Evolutionary conservation across 2,888 invertebrate species (phyloP).

Genomic region (Axea sp.): DNA sequence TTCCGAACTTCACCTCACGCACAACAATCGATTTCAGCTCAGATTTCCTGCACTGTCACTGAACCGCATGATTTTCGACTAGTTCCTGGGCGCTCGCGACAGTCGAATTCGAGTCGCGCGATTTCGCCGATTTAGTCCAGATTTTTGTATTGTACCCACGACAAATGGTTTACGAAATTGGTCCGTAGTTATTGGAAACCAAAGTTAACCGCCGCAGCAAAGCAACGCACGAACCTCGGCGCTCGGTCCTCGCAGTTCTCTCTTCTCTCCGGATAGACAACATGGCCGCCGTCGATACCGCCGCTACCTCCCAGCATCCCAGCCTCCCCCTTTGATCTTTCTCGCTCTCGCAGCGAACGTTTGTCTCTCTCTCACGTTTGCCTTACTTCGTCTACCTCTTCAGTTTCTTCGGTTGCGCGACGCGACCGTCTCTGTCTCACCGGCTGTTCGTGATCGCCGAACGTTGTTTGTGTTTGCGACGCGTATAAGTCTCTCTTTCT

Average conservation of each 20-base stretch:
- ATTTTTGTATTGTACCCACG: not conserved
- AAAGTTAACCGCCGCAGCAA: slow-evolving; percentile 74
- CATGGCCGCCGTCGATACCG: slow-evolving; percentile 83
- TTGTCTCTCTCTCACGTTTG: slow-evolving; percentile 60
- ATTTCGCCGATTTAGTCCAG: not conserved
- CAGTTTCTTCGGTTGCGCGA: slow-evolving; percentile 56
- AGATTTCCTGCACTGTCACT: slow-evolving; percentile 58
- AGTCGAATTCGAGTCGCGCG: slow-evolving; percentile 4
- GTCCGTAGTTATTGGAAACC: slow-evolving; percentile 60
- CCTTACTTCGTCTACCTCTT: slow-evolving; percentile 60
- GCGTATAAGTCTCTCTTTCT: slow-evolving; percentile 54
- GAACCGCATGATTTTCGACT: slow-evolving; percentile 34
- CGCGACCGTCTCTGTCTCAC: slow-evolving; percentile 31
- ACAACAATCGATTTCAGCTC: slow-evolving; percentile 35
- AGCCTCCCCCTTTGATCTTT: slow-evolving; percentile 77
- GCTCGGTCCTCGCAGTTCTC: slow-evolving; percentile 73
- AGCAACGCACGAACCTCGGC: slow-evolving; percentile 72
- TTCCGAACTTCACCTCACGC: slow-evolving; percentile 55
- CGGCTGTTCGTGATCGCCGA: slow-evolving; percentile 47
- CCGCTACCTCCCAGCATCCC: slow-evolving; percentile 83
- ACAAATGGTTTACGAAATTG: slow-evolving; percentile 15
- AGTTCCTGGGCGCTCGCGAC: slow-evolving; percentile 12
- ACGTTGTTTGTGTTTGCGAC: slow-evolving; percentile 34
- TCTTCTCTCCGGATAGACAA: slow-evolving; percentile 83
- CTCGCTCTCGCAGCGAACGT: slow-evolving; percentile 70